phyloP scores from a whole-genome alignment of 2,113 vertebrate species.

The Thunnus maccoyii region DNA sequence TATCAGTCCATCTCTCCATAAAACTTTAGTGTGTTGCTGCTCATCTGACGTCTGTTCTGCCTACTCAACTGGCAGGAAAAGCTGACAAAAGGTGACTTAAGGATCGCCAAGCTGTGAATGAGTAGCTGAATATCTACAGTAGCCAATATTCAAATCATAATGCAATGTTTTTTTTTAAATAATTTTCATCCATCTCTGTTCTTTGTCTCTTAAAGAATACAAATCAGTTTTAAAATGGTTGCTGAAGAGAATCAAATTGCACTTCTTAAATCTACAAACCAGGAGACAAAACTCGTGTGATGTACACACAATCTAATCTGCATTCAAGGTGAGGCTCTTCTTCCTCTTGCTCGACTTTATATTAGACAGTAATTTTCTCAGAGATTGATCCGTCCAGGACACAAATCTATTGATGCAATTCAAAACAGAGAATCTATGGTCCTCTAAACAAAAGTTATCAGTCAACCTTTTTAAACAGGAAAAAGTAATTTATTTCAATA shows the following conservation, averaged over 20 bases:
- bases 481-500: slow-evolving; percentile 85
- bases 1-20: slow-evolving; percentile 17
- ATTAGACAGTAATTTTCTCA: background rate
- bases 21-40: background rate
- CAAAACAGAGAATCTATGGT: background rate
- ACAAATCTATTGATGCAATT: background rate
- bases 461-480: slow-evolving; percentile 73
- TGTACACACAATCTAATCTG: too few species aligned
- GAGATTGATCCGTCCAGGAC: background rate
- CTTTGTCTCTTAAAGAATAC: background rate
- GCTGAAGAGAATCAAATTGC: too few species aligned
- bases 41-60: slow-evolving; percentile 39
- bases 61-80: slow-evolving; percentile 38
- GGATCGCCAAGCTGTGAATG: slow-evolving; percentile 15
- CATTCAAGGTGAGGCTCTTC: too few species aligned
- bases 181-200: background rate
- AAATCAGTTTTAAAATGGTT: background rate
- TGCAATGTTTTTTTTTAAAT: background rate
- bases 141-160: background rate
- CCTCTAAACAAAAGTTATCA: slow-evolving; percentile 6
- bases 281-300: too few species aligned
- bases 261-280: too few species aligned
- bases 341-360: too few species aligned
- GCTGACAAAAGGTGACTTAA: slow-evolving; percentile 17
- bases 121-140: slow-evolving; percentile 19